These are phyloP conservation scores for Manis pentadactyla DNA, from an alignment of 2,797 vertebrate species.

Conservation along the genomic window DNA sequence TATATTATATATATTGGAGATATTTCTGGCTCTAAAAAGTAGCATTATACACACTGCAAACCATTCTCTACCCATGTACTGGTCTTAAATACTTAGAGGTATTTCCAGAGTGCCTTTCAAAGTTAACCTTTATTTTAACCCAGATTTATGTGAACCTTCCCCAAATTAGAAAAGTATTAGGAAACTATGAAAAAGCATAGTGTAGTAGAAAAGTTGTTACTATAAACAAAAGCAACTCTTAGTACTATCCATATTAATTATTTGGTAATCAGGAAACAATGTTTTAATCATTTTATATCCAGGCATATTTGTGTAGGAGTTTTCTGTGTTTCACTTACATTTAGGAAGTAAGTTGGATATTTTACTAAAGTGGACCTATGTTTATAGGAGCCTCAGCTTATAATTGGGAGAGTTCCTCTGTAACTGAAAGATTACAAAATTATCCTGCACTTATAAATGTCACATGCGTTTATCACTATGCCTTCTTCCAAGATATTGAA, in stretches of 20 bases:
- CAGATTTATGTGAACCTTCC: neutral
- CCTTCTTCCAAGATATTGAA: neutral
- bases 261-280: neutral
- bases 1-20: fast-evolving
- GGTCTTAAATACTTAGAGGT: too few species aligned
- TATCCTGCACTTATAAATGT: neutral
- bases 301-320: neutral
- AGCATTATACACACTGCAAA: neutral
- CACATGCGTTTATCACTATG: neutral
- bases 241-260: neutral
- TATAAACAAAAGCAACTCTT: neutral
- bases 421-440: neutral
- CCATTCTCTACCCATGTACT: neutral
- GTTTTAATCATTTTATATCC: neutral
- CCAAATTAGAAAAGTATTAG: neutral
- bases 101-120: neutral
- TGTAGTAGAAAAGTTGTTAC: neutral
- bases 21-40: neutral
- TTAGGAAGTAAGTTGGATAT: neutral
- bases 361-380: neutral
- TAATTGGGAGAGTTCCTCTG: neutral
- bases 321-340: neutral
- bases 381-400: neutral
- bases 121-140: neutral
- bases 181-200: neutral